Evolutionary conservation across 2,888 invertebrate genomes (phyloP).

Genomic region (Rosalia funebris): DNA sequence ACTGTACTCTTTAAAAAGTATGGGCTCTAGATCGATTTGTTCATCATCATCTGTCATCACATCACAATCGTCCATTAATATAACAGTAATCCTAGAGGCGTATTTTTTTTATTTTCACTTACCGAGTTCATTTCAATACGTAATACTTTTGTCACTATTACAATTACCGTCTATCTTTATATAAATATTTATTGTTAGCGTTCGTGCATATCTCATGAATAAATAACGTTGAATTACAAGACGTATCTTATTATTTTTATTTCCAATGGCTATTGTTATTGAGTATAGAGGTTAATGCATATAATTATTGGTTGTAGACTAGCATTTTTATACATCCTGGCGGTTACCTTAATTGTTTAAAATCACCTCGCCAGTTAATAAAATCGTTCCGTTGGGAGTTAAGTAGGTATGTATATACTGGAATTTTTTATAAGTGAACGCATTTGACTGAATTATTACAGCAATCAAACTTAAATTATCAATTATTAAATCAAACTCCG

Average conservation of each 20-base stretch:
- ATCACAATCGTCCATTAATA: neutral
- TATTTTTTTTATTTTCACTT: no score
- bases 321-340: slow-evolving; percentile 11
- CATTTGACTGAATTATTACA: no score
- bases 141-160: neutral
- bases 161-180: slow-evolving; percentile 7
- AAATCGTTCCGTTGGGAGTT: neutral
- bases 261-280: slow-evolving; percentile 16
- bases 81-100: no score
- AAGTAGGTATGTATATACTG: no score
- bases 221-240: slow-evolving; percentile 8
- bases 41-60: neutral
- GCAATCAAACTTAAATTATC: no score
- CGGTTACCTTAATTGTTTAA: no score
- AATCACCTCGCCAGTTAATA: no score
- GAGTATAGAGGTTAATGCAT: slow-evolving; percentile 1
- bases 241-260: slow-evolving; percentile 1
- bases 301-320: neutral
- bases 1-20: neutral
- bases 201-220: slow-evolving; percentile 7
- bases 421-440: no score
- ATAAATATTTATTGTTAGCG: slow-evolving; percentile 5
- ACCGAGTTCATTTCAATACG: neutral
- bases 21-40: no score
- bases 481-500: no score